Evolutionary conservation across 2,888 invertebrate species (phyloP).

Genomic region (Sepioteuthis lessoniana): DNA sequence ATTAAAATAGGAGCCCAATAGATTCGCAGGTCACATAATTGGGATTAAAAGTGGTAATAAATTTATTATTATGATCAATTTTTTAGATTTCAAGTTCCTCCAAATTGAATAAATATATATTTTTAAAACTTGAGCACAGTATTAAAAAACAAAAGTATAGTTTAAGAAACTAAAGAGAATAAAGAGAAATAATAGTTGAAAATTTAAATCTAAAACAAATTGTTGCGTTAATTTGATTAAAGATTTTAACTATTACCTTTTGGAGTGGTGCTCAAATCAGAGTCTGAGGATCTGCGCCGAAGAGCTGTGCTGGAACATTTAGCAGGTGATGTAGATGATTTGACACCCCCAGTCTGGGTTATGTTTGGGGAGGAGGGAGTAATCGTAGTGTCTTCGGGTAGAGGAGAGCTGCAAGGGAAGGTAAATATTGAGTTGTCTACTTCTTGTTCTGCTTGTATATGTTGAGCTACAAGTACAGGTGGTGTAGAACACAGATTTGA

Average conservation of each 20-base stretch:
- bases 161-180: too few species aligned
- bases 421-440: slow-evolving; percentile 62
- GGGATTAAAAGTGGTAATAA: too few species aligned
- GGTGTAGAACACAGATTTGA: slow-evolving; percentile 16
- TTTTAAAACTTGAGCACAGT: too few species aligned
- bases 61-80: too few species aligned
- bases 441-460: slow-evolving; percentile 25
- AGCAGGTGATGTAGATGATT: slow-evolving; percentile 72
- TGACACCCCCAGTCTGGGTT: slow-evolving; percentile 72
- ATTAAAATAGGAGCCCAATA: too few species aligned
- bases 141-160: too few species aligned
- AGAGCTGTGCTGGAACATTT: slow-evolving; percentile 78
- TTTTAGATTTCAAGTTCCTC: too few species aligned
- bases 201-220: too few species aligned
- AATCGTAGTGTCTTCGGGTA: slow-evolving; percentile 67
- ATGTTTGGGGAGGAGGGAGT: slow-evolving; percentile 60
- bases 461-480: slow-evolving; percentile 23
- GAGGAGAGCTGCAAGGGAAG: slow-evolving; percentile 72
- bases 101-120: too few species aligned
- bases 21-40: too few species aligned
- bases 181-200: too few species aligned
- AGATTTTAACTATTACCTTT: slow-evolving; percentile 83
- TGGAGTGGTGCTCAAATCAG: slow-evolving; percentile 92
- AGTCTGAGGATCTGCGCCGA: slow-evolving; percentile 88
- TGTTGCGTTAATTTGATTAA: neutral